Evolutionary conservation across 2,113 vertebrate genomes (phyloP).

Genomic region (Penelope pileata): DNA sequence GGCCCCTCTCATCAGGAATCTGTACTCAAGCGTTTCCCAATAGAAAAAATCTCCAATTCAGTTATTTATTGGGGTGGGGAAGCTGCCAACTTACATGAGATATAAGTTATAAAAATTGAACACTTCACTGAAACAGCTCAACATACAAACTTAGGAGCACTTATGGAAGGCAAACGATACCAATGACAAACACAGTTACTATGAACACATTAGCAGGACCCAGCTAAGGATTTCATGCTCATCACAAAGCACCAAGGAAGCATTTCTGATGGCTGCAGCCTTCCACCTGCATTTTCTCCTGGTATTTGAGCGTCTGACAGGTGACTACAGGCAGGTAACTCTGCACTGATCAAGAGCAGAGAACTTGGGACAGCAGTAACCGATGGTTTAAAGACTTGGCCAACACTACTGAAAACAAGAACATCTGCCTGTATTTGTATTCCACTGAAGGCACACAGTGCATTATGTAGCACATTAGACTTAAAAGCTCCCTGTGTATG

Average conservation of each 20-base stretch:
- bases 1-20: no score
- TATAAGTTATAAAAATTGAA: background rate
- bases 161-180: background rate
- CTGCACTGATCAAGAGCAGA: background rate
- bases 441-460: background rate
- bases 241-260: background rate
- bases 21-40: no score
- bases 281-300: background rate
- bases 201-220: rapidly evolving
- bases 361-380: background rate
- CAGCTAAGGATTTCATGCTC: background rate
- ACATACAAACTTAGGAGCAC: background rate
- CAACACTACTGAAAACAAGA: background rate
- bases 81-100: background rate
- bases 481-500: background rate
- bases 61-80: background rate
- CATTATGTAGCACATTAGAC: slow-evolving; percentile 1
- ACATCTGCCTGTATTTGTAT: background rate
- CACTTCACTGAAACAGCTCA: background rate
- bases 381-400: background rate
- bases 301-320: background rate
- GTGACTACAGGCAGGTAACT: background rate
- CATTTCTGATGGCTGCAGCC: background rate
- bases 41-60: background rate
- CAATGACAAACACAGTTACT: background rate